Percentiles rank a stretch among this genome's conserved stretches.
Evolutionary conservation across 2,888 invertebrate genomes (phyloP).

Genomic region (Asteroscopus sphinx): DNA sequence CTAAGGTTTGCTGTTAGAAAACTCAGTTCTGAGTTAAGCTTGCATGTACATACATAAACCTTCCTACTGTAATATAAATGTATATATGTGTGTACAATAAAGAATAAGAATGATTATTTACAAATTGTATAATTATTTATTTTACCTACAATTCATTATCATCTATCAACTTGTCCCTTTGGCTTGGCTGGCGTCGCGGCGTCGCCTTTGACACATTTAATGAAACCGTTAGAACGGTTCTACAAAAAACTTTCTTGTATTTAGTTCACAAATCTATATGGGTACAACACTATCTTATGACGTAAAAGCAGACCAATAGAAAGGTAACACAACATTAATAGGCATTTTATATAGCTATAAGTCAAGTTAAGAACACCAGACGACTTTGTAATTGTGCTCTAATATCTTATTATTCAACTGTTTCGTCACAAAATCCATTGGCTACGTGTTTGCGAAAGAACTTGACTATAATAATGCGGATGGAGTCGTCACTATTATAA

Average conservation of each 20-base stretch:
- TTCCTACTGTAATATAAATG: no score
- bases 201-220: no score
- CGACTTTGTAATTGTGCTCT: constrained; percentile 37
- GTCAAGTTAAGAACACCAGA: constrained; percentile 21
- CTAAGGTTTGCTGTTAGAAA: no score
- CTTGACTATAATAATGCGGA: constrained; percentile 9
- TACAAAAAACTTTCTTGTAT: neutral
- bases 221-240: no score
- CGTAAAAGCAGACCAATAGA: constrained; percentile 32
- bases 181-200: no score
- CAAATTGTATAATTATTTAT: no score
- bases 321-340: constrained; percentile 20
- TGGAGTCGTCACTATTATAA: constrained; percentile 19
- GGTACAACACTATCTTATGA: constrained; percentile 2
- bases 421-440: constrained; percentile 41
- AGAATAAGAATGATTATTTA: no score
- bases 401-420: constrained; percentile 50
- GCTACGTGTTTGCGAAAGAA: constrained; percentile 46
- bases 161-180: no score
- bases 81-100: no score
- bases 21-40: no score
- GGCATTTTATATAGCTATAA: constrained; percentile 30
- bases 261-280: neutral
- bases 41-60: no score
- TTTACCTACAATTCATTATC: no score